A percentile compares a stretch with the other conserved stretches of the same genome.
phyloP scores from a whole-genome alignment of 1,140 invertebrate species.

The Venustaconcha ellipsiformis region DNA sequence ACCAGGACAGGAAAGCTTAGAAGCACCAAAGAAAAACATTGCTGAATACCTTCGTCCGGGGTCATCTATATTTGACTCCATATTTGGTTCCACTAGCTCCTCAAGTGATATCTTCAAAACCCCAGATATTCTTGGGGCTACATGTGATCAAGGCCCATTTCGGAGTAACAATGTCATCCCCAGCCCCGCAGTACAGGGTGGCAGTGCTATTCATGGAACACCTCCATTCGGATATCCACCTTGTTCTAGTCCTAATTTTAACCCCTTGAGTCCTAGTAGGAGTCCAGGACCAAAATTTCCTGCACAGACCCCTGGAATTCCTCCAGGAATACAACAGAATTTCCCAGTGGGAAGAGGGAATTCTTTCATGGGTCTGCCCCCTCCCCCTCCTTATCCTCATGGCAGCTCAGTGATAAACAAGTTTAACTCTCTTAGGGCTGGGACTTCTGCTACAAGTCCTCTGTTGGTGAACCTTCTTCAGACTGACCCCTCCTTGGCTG shows the following conservation, averaged over 20 bases:
- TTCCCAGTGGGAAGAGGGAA: too few relatives aligned
- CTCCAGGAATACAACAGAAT: constrained; percentile 39
- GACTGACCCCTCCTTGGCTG: constrained; percentile 74
- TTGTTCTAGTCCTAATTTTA: constrained; percentile 29
- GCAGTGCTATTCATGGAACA: too few relatives aligned
- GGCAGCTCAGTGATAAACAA: constrained; percentile 55
- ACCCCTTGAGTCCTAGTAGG: constrained; percentile 21
- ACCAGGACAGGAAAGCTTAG: constrained; percentile 61
- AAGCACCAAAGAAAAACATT: constrained; percentile 66
- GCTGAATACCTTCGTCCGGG: constrained; percentile 66
- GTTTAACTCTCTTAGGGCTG: constrained; percentile 34
- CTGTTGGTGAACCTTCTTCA: constrained; percentile 90
- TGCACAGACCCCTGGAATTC: constrained; percentile 30
- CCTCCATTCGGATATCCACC: constrained; percentile 34
- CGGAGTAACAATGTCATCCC: constrained; percentile 43
- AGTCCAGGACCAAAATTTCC: constrained; percentile 36
- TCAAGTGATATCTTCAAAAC: constrained; percentile 42
- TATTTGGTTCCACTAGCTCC: constrained; percentile 32
- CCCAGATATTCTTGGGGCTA: constrained; percentile 67
- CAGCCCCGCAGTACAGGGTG: constrained; percentile 27
- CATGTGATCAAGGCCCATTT: constrained; percentile 62
- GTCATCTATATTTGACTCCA: constrained; percentile 45
- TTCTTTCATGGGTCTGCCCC: constrained; percentile 46
- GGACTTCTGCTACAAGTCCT: constrained; percentile 76
- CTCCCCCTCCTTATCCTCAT: constrained; percentile 53